These are phyloP conservation scores for Epinephelus fuscoguttatus DNA, from an alignment of 2,113 vertebrate genomes.

Conservation along the genomic window DNA sequence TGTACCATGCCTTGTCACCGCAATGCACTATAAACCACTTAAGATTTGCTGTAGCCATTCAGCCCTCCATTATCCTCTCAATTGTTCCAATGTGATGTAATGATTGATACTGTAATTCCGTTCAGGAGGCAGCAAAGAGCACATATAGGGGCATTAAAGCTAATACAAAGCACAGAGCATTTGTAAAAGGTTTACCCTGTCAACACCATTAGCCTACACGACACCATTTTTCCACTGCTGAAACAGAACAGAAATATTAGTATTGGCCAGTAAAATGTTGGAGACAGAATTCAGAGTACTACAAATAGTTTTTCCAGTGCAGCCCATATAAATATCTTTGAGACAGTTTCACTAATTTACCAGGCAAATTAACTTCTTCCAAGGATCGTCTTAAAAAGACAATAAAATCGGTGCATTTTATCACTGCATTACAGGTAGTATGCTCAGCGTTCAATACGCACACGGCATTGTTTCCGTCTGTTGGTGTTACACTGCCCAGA, in stretches of 20 bases:
- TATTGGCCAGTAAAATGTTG: background rate
- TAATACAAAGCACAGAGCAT: background rate
- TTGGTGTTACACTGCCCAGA: background rate
- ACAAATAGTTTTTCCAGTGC: background rate
- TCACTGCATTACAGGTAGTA: background rate
- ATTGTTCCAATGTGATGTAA: slow-evolving; percentile 8
- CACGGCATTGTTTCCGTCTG: background rate
- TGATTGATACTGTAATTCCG: slow-evolving; percentile 22
- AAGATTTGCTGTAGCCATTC: slow-evolving; percentile 13
- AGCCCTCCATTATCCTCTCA: slow-evolving; percentile 44
- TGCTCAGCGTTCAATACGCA: background rate
- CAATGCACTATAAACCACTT: slow-evolving; percentile 18
- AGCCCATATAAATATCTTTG: background rate
- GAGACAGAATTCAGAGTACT: background rate
- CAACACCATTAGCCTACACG: slow-evolving; percentile 7
- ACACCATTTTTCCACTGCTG: background rate
- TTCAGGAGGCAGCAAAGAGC: slow-evolving; percentile 19
- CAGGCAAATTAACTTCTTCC: background rate
- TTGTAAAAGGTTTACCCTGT: slow-evolving; percentile 25
- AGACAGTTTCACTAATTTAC: background rate
- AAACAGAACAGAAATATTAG: background rate
- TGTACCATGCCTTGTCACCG: background rate
- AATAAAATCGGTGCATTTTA: background rate
- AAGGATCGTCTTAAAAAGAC: background rate
- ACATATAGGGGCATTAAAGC: slow-evolving; percentile 11